Conservation (phyloP, 2,797 vertebrate genomes). For the Onychomys torridus region DNA sequence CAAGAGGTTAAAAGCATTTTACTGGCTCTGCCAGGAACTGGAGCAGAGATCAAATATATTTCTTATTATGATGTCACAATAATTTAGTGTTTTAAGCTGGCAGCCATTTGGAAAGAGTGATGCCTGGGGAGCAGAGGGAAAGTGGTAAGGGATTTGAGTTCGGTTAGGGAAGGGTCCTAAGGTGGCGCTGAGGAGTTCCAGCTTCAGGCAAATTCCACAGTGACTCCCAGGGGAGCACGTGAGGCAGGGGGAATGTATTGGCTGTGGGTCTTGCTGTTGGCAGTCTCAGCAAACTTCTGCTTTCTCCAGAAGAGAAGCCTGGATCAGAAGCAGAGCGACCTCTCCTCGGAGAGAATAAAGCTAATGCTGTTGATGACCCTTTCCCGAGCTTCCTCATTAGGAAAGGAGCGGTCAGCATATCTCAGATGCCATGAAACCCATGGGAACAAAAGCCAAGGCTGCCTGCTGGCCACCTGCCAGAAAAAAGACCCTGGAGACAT, state of each 20-base stretch:
- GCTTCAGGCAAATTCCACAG: background rate
- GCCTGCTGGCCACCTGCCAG: background rate
- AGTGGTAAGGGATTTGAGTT: background rate
- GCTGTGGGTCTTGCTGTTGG: background rate
- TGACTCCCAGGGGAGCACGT: fast-evolving
- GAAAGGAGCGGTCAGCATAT: background rate
- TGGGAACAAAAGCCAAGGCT: background rate
- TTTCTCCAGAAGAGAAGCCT: background rate
- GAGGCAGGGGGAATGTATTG: too few relatives aligned
- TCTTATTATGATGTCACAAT: background rate
- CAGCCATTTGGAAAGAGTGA: background rate
- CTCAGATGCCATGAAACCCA: background rate
- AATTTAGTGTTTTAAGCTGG: background rate
- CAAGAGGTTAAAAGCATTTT: background rate
- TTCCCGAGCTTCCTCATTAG: background rate
- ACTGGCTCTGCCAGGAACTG: background rate
- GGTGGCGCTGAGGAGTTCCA: fast-evolving
- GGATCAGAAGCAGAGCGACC: background rate
- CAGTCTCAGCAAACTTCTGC: background rate
- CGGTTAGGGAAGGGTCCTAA: background rate
- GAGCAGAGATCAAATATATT: background rate
- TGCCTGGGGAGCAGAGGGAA: background rate
- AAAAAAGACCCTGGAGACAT: background rate
- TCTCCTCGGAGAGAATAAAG: slow-evolving; percentile 39
- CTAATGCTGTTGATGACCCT: background rate